Percentiles rank a stretch among this genome's conserved stretches.
Conservation (phyloP, 2,888 invertebrate species). For the Synanthedon myopaeformis region DNA sequence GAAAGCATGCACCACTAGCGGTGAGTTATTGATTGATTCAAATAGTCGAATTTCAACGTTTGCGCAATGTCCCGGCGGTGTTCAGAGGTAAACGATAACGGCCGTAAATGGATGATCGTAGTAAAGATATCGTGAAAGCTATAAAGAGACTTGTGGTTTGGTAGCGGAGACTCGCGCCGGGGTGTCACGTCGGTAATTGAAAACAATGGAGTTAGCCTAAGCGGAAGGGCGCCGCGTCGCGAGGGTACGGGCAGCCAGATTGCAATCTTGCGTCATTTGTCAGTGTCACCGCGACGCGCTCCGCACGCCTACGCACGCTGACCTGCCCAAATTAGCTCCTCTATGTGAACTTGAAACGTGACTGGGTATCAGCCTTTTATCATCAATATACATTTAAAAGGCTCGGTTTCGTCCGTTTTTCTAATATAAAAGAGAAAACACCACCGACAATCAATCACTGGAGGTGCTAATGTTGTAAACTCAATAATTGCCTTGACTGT, state of each 20-base stretch:
- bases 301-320: conserved; percentile 47
- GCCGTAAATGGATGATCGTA: conserved; percentile 52
- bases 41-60: conserved; percentile 23
- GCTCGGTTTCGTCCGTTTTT: not conserved
- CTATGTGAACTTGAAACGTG: not conserved
- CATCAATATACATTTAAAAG: not conserved
- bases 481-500: no score
- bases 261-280: conserved; percentile 83
- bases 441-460: not conserved
- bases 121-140: conserved; percentile 49
- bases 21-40: conserved; percentile 53
- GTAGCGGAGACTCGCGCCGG: conserved; percentile 45
- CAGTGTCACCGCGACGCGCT: conserved; percentile 73
- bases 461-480: no score
- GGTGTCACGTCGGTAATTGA: conserved; percentile 68
- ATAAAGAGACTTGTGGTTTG: conserved; percentile 58
- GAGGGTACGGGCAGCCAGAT: conserved; percentile 72
- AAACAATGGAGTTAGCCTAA: conserved; percentile 63
- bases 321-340: conserved; percentile 54
- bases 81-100: conserved; percentile 43
- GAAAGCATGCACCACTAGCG: conserved; percentile 57
- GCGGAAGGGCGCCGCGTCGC: conserved; percentile 44
- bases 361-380: not conserved
- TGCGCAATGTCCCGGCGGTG: conserved; percentile 9
- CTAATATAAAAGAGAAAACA: no score